Evolutionary conservation across 2,888 invertebrate species (phyloP).

Genomic region (Pandemis cinnamomeana): DNA sequence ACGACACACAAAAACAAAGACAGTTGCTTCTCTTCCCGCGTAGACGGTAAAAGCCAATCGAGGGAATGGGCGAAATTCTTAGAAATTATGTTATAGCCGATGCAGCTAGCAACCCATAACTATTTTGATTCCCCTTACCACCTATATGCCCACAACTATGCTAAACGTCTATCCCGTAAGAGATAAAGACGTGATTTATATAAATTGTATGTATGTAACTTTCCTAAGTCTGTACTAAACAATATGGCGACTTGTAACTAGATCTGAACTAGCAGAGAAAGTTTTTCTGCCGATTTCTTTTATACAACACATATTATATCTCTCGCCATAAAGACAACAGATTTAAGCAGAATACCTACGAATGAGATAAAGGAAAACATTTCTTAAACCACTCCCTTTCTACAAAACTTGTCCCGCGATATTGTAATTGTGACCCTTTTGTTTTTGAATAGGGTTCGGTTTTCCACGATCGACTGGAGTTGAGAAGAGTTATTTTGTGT

Average conservation of each 20-base stretch:
- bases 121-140: no score
- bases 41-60: no score
- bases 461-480: conserved; percentile 48
- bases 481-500: conserved; percentile 46
- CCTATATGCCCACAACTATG: no score
- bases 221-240: not conserved
- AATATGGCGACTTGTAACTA: not conserved
- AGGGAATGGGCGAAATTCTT: no score
- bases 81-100: no score
- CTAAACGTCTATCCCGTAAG: no score
- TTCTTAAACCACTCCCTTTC: conserved; percentile 45
- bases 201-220: no score
- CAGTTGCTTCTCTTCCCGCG: no score
- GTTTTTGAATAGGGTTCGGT: conserved; percentile 50
- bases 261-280: not conserved
- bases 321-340: conserved; percentile 31
- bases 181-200: no score
- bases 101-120: no score
- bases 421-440: conserved; percentile 56
- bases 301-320: conserved; percentile 6
- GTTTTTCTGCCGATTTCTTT: conserved; percentile 2
- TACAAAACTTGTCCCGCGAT: conserved; percentile 45
- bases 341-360: conserved; percentile 34
- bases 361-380: conserved; percentile 44
- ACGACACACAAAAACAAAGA: no score